Evolutionary conservation across 2,888 invertebrate species (phyloP).

Genomic region (Anagyrus pseudococci): DNA sequence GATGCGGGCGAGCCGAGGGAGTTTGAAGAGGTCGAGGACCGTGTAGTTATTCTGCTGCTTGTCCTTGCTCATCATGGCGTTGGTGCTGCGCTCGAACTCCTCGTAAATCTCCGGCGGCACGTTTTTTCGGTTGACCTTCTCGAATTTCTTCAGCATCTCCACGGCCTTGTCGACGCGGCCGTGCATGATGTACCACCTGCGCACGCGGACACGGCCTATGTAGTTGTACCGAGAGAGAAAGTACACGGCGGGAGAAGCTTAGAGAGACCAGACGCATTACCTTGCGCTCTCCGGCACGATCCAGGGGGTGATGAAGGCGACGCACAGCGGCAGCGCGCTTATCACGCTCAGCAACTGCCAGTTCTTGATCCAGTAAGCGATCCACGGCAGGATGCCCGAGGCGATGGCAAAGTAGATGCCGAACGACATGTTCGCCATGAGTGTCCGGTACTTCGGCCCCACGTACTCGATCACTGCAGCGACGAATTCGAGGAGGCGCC

Average conservation of each 20-base stretch:
- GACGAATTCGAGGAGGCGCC: too few species aligned
- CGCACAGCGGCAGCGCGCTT: constrained; percentile 77
- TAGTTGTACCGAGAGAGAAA: background rate
- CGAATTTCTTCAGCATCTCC: constrained; percentile 80
- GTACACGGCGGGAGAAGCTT: background rate
- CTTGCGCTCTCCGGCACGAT: constrained; percentile 84
- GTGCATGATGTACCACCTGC: constrained; percentile 83
- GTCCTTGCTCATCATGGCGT: constrained; percentile 67
- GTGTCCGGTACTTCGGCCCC: constrained; percentile 86
- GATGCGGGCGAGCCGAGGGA: constrained; percentile 77
- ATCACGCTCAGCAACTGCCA: constrained; percentile 80
- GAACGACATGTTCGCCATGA: constrained; percentile 90
- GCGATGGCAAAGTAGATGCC: constrained; percentile 87
- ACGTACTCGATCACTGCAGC: constrained; percentile 84
- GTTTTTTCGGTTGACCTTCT: constrained; percentile 76
- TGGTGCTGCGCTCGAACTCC: constrained; percentile 76
- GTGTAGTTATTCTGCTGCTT: constrained; percentile 77
- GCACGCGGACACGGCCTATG: background rate
- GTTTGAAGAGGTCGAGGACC: constrained; percentile 80
- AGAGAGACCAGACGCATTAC: too few species aligned
- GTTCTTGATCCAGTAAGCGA: constrained; percentile 79
- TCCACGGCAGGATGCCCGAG: constrained; percentile 82
- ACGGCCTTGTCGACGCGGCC: constrained; percentile 82
- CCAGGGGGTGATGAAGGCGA: constrained; percentile 77
- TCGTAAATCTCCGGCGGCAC: constrained; percentile 77